Evolutionary conservation across 2,797 vertebrate species (phyloP), one percentile per base, ranked within the genome.

Genomic region (Champsocephalus esox): DNA sequence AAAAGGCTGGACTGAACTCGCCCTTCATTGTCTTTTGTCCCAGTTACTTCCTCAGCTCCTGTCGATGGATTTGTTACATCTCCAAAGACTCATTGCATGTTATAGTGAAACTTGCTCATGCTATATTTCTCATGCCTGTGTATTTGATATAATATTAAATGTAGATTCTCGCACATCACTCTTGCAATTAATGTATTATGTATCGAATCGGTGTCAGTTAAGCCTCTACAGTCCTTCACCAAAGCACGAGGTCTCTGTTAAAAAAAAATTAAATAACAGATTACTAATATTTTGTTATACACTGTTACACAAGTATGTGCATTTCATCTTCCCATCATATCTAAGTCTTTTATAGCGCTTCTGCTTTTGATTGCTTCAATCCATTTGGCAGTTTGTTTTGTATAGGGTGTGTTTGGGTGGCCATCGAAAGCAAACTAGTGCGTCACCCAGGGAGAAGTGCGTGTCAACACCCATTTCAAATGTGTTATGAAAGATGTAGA

Each of bases 331-430:
- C n/a, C 4, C 16, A 12, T 28, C 12, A 28, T 52, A 12, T 52
- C 4, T 19, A 28, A 14, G 17, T 50, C 13, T 34, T 16, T 16
- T 52, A 1, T 46, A 3, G 21, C 24, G 38, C 66, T 65, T 69
- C 49, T 59, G 48, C 49, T 66, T 70, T 56, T 43, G 6, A 48
- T 64, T 34, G 8, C 68, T 76, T 28, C 21, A 44, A 11, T 60
- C 34, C 8, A 1, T 58, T 67, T 13, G 28, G 24, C 45, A 28
- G 12, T 73, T 24, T 7, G 3, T 44, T 32, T 58, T 48, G 2
- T n/a, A 9, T 55, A 5, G 10, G 6, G 0, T 55, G 48, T 61
- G 48, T 61, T 24, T 24, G 24, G 24, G 24, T 24, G 24, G 24
- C 24, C 24, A 24, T 24, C 3, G 24, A 24, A 24, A 24, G 24